A percentile compares a stretch with the other conserved stretches of the same genome.
Conservation (phyloP, 1,140 invertebrate species). For the Drosophila yakuba region DNA sequence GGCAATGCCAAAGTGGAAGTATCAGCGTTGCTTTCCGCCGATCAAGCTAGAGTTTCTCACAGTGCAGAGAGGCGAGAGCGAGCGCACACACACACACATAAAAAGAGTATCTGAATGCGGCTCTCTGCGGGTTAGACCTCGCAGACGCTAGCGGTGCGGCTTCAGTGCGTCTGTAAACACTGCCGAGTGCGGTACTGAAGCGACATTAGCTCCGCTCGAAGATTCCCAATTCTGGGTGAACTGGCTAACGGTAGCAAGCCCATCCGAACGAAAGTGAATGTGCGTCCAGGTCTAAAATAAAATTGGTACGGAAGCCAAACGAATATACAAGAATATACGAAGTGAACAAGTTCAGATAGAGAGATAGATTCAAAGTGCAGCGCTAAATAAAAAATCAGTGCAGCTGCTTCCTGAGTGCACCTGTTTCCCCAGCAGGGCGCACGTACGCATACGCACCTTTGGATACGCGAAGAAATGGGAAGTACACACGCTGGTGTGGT, state of each 20-base stretch:
- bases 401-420: slow-evolving; percentile 73
- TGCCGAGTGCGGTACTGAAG: slow-evolving; percentile 52
- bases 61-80: slow-evolving; percentile 7
- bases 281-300: slow-evolving; percentile 21
- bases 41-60: neutral
- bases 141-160: slow-evolving; percentile 32
- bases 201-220: slow-evolving; percentile 2
- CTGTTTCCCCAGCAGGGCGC: slow-evolving; percentile 38
- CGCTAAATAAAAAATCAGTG: slow-evolving; percentile 35
- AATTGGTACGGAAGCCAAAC: slow-evolving; percentile 1
- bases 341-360: slow-evolving; percentile 35
- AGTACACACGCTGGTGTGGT: neutral
- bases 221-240: slow-evolving; percentile 1
- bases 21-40: too few relatives aligned
- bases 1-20: neutral
- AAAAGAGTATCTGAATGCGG: slow-evolving; percentile 7
- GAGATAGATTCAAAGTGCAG: slow-evolving; percentile 11
- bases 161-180: slow-evolving; percentile 52
- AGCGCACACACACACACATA: slow-evolving; percentile 6
- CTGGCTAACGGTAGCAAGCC: slow-evolving; percentile 23
- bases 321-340: neutral
- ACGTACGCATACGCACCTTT: slow-evolving; percentile 77
- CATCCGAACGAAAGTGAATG: slow-evolving; percentile 51
- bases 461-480: slow-evolving; percentile 64
- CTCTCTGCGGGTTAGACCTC: slow-evolving; percentile 51